Conservation (phyloP, 2,113 vertebrate species). For the Odontophorus gujanensis region DNA sequence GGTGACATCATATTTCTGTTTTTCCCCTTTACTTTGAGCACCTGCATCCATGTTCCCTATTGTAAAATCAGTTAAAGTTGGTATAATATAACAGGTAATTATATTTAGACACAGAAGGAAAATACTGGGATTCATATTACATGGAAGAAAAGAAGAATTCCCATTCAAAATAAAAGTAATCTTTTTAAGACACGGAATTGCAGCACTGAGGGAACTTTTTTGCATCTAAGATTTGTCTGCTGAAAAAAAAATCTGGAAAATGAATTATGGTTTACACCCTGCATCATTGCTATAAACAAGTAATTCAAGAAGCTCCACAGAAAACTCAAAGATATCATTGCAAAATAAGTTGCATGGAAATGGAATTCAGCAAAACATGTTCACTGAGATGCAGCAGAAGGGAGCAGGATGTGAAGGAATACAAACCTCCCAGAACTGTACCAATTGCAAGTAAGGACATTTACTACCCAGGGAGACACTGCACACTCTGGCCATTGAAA, state of each 20-base stretch:
- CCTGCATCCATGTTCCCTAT: slow-evolving; percentile 10
- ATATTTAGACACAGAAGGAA: neutral
- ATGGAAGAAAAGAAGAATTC: neutral
- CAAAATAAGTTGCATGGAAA: neutral
- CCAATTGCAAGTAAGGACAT: rapidly evolving
- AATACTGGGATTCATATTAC: neutral
- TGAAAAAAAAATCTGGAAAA: neutral
- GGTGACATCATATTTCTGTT: neutral
- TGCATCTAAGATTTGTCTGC: neutral
- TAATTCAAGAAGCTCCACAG: slow-evolving; percentile 6
- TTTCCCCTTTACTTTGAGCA: slow-evolving; percentile 14
- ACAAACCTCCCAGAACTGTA: neutral
- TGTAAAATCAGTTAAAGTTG: neutral
- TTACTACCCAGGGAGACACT: neutral
- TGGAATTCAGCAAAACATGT: neutral
- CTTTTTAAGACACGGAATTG: neutral
- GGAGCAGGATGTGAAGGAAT: neutral
- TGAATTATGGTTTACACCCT: neutral
- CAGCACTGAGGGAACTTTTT: neutral
- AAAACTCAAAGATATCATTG: neutral
- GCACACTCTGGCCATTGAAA: neutral
- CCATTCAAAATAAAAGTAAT: slow-evolving; percentile 2
- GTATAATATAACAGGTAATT: slow-evolving; percentile 45
- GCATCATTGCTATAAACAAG: neutral
- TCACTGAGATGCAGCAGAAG: neutral